Evolutionary conservation across 2,888 invertebrate species (phyloP).

Genomic region (Smittia aterrima): DNA sequence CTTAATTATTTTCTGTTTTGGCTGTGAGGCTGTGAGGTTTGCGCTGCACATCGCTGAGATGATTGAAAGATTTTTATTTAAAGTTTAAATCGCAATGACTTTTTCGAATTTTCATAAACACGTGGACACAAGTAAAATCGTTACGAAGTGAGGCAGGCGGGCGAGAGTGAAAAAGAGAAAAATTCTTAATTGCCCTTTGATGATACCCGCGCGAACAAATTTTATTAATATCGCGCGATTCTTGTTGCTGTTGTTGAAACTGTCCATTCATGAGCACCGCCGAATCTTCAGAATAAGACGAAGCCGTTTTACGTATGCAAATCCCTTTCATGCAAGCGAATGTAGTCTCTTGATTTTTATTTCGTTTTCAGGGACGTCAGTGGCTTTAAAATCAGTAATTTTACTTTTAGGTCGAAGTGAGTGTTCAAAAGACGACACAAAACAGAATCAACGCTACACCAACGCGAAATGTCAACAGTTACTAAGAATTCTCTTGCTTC

Average conservation of each 20-base stretch:
- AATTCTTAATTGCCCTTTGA: conserved; percentile 29
- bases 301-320: conserved; percentile 22
- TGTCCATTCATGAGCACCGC: conserved; percentile 36
- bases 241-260: conserved; percentile 24
- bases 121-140: too few relatives aligned
- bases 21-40: neutral
- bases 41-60: neutral
- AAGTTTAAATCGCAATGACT: neutral
- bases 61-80: neutral
- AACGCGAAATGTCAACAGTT: too few relatives aligned
- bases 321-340: conserved; percentile 33
- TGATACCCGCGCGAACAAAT: conserved; percentile 1
- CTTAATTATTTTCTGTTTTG: conserved; percentile 8
- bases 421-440: too few relatives aligned
- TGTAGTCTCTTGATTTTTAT: neutral
- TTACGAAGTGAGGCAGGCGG: too few relatives aligned
- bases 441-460: too few relatives aligned
- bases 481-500: too few relatives aligned
- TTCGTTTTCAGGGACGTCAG: neutral
- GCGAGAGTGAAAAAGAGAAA: too few relatives aligned
- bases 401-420: too few relatives aligned
- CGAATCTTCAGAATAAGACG: conserved; percentile 33
- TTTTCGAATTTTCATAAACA: too few relatives aligned
- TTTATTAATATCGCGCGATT: conserved; percentile 21
- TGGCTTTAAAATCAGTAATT: neutral